Evolutionary conservation across 2,888 invertebrate genomes (phyloP).

Genomic region (Drosophila paramelanica): DNA sequence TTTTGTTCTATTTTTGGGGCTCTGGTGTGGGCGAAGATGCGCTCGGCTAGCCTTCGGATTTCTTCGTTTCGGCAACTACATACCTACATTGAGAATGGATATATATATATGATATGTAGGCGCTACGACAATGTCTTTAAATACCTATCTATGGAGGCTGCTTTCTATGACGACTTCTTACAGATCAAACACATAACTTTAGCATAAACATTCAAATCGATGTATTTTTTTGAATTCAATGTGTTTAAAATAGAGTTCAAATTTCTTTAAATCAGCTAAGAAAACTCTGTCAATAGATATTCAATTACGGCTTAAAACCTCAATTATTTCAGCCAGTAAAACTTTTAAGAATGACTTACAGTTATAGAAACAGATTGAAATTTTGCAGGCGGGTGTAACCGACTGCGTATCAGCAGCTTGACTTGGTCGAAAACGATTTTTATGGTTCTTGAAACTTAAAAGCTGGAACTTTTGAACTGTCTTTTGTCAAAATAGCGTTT

Average conservation of each 20-base stretch:
- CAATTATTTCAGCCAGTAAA: too few relatives aligned
- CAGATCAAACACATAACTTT: constrained; percentile 20
- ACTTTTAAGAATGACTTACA: too few relatives aligned
- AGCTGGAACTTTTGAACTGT: too few relatives aligned
- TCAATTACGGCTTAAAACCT: too few relatives aligned
- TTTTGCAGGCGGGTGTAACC: too few relatives aligned
- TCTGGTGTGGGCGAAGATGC: constrained; percentile 67
- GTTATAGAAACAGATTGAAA: too few relatives aligned
- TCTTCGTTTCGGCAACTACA: constrained; percentile 33
- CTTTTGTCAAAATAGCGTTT: too few relatives aligned
- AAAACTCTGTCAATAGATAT: too few relatives aligned
- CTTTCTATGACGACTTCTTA: constrained; percentile 13
- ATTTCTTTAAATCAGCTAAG: neutral
- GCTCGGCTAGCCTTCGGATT: constrained; percentile 61
- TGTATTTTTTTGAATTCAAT: neutral
- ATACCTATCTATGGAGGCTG: constrained; percentile 46
- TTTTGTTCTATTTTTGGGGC: constrained; percentile 66
- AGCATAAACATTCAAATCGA: constrained; percentile 14
- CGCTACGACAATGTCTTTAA: constrained; percentile 32
- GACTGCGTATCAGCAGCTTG: too few relatives aligned
- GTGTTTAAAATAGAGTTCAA: neutral
- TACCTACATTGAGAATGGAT: constrained; percentile 27
- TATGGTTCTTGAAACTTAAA: too few relatives aligned
- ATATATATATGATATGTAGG: constrained; percentile 17
- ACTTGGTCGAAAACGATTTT: too few relatives aligned